Evolutionary conservation across 2,797 vertebrate species (phyloP).

Genomic region (Phataginus tricuspis): DNA sequence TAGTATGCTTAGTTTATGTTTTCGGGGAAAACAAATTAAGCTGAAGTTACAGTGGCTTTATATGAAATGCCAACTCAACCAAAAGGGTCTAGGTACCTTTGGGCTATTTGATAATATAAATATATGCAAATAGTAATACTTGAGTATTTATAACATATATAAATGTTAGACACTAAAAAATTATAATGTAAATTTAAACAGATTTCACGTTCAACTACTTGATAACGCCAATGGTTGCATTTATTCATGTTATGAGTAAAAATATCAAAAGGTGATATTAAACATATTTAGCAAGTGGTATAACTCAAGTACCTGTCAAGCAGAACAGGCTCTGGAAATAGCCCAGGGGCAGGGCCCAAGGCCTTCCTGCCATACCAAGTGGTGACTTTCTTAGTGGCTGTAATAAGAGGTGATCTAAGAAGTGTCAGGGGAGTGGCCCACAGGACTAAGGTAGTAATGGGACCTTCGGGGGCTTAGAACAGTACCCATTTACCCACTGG

Average conservation of each 20-base stretch:
- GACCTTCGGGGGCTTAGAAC: background rate
- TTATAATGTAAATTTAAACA: conserved; percentile 27
- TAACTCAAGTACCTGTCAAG: background rate
- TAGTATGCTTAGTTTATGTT: background rate
- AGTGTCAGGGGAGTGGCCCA: background rate
- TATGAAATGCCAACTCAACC: background rate
- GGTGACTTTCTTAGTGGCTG: background rate
- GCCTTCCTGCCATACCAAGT: background rate
- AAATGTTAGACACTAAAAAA: conserved; percentile 23
- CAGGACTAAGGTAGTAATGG: background rate
- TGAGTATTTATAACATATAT: conserved; percentile 12
- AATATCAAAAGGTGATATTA: background rate
- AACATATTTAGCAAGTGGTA: background rate
- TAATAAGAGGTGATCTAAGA: background rate
- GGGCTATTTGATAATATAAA: background rate
- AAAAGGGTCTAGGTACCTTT: background rate
- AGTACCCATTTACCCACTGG: background rate
- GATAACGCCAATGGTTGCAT: background rate
- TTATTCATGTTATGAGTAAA: background rate
- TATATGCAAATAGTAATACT: background rate
- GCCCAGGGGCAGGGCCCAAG: background rate
- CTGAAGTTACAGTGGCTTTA: background rate
- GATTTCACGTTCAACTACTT: conserved; percentile 26
- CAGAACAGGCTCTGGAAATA: background rate
- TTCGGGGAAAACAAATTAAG: background rate